These are phyloP conservation scores for Stenodera caucasica DNA, from an alignment of 2,888 invertebrate genomes.

Conservation along the genomic window DNA sequence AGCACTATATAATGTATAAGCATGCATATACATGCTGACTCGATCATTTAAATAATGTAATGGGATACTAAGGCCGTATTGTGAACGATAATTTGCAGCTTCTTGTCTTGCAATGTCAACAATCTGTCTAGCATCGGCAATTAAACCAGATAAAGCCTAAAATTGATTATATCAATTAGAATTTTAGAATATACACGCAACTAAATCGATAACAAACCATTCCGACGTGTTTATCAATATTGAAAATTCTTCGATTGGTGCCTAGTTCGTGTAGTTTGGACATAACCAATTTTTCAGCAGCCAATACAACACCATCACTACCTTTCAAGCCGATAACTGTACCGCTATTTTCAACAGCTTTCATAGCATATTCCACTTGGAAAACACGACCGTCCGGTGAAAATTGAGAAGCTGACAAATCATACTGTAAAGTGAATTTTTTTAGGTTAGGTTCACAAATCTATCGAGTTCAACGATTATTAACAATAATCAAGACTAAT, in stretches of 20 bases:
- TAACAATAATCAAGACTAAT: too few relatives aligned
- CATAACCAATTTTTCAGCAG: slow-evolving; percentile 94
- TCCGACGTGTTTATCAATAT: slow-evolving; percentile 92
- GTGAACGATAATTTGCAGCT: slow-evolving; percentile 87
- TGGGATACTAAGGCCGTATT: slow-evolving; percentile 87
- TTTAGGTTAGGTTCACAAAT: slow-evolving; percentile 41
- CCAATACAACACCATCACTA: slow-evolving; percentile 96
- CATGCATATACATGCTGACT: slow-evolving; percentile 96
- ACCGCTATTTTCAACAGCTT: slow-evolving; percentile 90
- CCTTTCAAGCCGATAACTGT: slow-evolving; percentile 94
- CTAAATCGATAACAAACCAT: slow-evolving; percentile 65
- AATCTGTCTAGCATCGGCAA: slow-evolving; percentile 92
- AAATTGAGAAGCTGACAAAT: slow-evolving; percentile 99
- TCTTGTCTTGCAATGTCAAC: slow-evolving; percentile 94
- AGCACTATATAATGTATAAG: slow-evolving; percentile 96
- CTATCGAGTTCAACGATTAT: too few relatives aligned
- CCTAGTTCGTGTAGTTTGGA: slow-evolving; percentile 92
- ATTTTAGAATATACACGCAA: slow-evolving; percentile 9
- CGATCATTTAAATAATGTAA: slow-evolving; percentile 88
- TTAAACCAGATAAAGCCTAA: slow-evolving; percentile 85
- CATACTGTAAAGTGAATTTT: slow-evolving; percentile 75
- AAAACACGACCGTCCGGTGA: slow-evolving; percentile 99
- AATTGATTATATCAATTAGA: slow-evolving; percentile 38
- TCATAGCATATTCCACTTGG: slow-evolving; percentile 99
- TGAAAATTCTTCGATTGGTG: slow-evolving; percentile 89